A percentile compares a stretch with the other conserved stretches of the same genome.
phyloP scores from a whole-genome alignment of 2,888 invertebrate genomes.

The Erpobdella octoculata region DNA sequence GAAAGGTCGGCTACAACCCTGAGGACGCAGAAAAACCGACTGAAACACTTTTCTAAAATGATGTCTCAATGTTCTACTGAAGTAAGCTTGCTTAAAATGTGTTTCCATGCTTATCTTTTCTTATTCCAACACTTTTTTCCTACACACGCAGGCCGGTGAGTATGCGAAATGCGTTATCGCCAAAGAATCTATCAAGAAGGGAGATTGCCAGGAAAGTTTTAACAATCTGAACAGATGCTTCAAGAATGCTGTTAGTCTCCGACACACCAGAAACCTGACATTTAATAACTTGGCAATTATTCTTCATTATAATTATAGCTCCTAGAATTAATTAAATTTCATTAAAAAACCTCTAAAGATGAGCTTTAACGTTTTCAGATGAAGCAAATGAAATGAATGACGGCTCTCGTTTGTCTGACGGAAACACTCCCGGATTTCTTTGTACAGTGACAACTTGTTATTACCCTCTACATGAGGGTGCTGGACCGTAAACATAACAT shows the following conservation, averaged over 20 bases:
- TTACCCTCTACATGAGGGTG: neutral
- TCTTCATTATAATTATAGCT: neutral
- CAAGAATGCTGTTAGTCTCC: conserved; percentile 2
- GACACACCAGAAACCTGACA: no score
- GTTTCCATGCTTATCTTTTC: neutral
- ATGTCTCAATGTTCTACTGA: conserved; percentile 6
- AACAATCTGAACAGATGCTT: conserved; percentile 14
- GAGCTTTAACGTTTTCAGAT: no score
- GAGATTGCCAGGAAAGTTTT: conserved; percentile 4
- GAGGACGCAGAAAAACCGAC: neutral
- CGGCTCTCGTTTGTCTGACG: neutral
- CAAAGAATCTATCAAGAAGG: neutral
- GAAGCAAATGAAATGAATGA: neutral
- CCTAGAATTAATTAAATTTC: neutral
- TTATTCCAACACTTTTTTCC: neutral
- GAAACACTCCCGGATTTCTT: neutral
- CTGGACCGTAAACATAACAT: neutral
- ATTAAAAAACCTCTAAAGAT: neutral
- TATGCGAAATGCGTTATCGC: conserved; percentile 1
- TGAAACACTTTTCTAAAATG: neutral
- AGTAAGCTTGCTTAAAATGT: conserved; percentile 4
- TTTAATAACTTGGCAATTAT: no score
- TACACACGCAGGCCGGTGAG: neutral
- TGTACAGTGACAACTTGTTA: neutral
- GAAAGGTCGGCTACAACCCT: neutral